phyloP scores from a whole-genome alignment of 2,113 vertebrate genomes.

The Hemichromis elongatus region DNA sequence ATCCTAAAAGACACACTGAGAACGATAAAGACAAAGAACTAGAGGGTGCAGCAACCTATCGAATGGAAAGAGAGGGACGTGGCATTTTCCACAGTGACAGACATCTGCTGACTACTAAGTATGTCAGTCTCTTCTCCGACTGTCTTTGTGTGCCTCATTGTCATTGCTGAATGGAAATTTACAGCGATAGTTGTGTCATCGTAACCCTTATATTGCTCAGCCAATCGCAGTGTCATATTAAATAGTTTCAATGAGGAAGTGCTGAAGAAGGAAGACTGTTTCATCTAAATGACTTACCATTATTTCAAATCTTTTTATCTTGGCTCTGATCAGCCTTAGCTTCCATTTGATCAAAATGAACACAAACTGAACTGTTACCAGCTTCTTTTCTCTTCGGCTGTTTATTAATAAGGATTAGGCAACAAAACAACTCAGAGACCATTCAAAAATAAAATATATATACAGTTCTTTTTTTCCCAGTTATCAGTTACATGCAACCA shows the following conservation, averaged over 20 bases:
- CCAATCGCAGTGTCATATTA: constrained; percentile 21
- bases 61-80: constrained; percentile 16
- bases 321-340: background rate
- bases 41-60: background rate
- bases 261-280: background rate
- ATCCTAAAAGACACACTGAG: background rate
- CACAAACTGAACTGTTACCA: background rate
- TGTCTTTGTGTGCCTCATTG: background rate
- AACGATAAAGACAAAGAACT: background rate
- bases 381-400: background rate
- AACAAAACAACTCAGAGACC: background rate
- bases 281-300: background rate
- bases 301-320: background rate
- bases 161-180: constrained; percentile 65
- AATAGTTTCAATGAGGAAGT: background rate
- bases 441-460: background rate
- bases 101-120: constrained; percentile 39
- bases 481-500: background rate
- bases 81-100: constrained; percentile 31
- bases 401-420: background rate
- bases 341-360: background rate
- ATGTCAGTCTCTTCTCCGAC: background rate
- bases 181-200: constrained; percentile 23
- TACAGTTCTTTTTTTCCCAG: background rate
- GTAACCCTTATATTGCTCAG: background rate